These are phyloP conservation scores for Drepana arcuata DNA, from an alignment of 1,140 invertebrate genomes.

Conservation along the genomic window DNA sequence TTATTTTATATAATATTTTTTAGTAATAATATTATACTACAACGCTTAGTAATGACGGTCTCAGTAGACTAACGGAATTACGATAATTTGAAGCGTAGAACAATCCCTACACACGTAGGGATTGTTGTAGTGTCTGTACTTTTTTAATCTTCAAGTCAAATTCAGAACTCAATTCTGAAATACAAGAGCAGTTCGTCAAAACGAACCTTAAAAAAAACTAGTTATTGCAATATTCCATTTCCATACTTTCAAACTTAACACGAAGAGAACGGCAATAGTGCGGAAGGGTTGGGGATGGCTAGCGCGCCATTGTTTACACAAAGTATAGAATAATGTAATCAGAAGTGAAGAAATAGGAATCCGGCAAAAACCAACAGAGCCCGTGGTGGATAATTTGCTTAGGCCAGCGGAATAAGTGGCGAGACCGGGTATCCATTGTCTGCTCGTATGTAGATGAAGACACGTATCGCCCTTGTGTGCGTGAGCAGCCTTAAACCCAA, in stretches of 20 bases:
- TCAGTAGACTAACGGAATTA: no score
- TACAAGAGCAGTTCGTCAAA: no score
- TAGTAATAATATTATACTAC: no score
- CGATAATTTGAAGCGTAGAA: no score
- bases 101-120: no score
- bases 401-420: constrained; percentile 66
- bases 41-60: no score
- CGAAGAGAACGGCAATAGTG: constrained; percentile 51
- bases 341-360: constrained; percentile 71
- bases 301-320: constrained; percentile 59
- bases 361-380: constrained; percentile 65
- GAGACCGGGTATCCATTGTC: constrained; percentile 37
- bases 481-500: no score
- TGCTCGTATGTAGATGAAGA: constrained; percentile 20
- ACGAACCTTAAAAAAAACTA: no score
- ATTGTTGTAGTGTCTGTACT: no score
- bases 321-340: constrained; percentile 71
- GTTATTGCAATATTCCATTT: constrained; percentile 29
- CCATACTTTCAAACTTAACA: constrained; percentile 27
- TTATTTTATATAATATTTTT: no score
- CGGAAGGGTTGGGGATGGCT: constrained; percentile 46
- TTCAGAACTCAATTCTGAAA: no score
- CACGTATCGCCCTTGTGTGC: constrained; percentile 3
- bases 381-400: constrained; percentile 61
- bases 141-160: no score